Percentiles rank a stretch among this genome's conserved stretches.
phyloP scores from a whole-genome alignment of 2,113 vertebrate species.

The Leucopsar rothschildi region DNA sequence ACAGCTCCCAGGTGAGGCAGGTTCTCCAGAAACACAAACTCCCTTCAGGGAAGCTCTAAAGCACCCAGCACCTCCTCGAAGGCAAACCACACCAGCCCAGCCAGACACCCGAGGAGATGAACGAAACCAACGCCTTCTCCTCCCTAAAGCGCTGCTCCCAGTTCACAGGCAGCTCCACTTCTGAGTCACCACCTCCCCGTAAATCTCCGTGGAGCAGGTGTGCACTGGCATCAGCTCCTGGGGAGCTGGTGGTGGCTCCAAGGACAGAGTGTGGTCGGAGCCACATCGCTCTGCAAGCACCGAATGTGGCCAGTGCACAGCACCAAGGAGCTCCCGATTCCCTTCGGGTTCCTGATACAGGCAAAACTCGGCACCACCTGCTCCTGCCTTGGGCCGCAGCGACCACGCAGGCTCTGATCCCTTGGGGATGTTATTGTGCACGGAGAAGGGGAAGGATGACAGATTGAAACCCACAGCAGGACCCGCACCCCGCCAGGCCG shows the following conservation, averaged over 20 bases:
- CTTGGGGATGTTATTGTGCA: background rate
- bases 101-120: background rate
- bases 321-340: background rate
- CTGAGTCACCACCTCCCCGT: background rate
- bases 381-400: background rate
- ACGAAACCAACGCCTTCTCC: background rate
- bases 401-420: background rate
- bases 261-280: accelerated
- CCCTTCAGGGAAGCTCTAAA: background rate
- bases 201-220: conserved; percentile 4
- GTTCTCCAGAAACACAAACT: background rate
- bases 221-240: background rate
- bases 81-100: background rate
- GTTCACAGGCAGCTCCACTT: background rate
- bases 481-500: background rate
- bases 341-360: background rate
- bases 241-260: background rate
- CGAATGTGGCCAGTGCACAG: background rate
- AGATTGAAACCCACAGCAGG: conserved; percentile 27
- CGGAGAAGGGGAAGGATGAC: background rate
- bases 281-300: accelerated
- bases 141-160: background rate
- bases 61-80: background rate
- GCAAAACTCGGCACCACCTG: background rate
- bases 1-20: background rate